A percentile compares a stretch with the other conserved stretches of the same genome.
Evolutionary conservation across 2,888 invertebrate genomes (phyloP).

Genomic region (Chironomus riparius): DNA sequence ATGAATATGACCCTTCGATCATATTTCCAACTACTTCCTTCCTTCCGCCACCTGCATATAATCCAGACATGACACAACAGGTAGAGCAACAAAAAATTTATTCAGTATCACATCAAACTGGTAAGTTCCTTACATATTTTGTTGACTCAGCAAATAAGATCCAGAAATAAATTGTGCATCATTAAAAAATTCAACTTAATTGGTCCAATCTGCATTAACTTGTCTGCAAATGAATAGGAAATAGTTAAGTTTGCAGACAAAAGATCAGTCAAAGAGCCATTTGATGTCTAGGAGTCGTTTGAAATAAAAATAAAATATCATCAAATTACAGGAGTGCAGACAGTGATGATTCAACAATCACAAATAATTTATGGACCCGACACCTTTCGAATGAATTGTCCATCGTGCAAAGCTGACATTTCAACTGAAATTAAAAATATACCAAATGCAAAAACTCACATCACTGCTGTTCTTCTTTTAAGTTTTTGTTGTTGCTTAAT

Average conservation of each 20-base stretch:
- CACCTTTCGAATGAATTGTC: not conserved
- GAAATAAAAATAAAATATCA: not conserved
- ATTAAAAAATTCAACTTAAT: too few species aligned
- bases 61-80: not conserved
- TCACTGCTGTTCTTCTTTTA: not conserved
- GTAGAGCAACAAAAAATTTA: not conserved
- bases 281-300: too few species aligned
- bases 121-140: not conserved
- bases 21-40: not conserved
- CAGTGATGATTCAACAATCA: not conserved
- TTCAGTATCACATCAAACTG: not conserved
- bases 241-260: too few species aligned
- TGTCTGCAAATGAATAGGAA: too few species aligned
- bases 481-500: not conserved
- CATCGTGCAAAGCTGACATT: not conserved
- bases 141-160: too few species aligned
- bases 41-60: not conserved
- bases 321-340: not conserved
- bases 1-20: not conserved
- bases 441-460: not conserved
- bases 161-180: too few species aligned
- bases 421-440: not conserved
- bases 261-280: too few species aligned
- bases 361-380: not conserved
- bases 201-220: too few species aligned